Conservation (phyloP, 2,888 invertebrate genomes). For the Aphodius granarius region DNA sequence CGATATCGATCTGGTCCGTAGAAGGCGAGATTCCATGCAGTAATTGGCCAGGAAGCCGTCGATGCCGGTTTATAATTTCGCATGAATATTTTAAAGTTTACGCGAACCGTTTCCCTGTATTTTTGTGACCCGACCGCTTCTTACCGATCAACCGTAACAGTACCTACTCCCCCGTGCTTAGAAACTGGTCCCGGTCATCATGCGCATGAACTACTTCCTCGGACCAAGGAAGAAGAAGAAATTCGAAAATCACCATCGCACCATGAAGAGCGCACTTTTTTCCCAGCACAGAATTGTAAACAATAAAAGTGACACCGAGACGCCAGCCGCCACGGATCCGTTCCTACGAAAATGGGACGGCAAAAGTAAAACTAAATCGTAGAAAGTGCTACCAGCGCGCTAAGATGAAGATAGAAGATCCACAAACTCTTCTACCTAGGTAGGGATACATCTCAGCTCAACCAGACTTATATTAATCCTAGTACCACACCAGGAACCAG, state of each 20-base stretch:
- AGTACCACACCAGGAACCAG: neutral
- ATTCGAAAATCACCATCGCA: neutral
- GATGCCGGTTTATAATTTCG: constrained; percentile 11
- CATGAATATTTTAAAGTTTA: constrained; percentile 11
- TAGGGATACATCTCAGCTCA: neutral
- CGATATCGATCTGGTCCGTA: constrained; percentile 1
- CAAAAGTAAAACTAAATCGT: constrained; percentile 10
- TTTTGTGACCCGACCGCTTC: constrained; percentile 9
- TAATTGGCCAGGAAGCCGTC: constrained; percentile 6
- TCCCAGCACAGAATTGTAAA: neutral
- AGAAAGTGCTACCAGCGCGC: constrained; percentile 1
- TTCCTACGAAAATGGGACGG: constrained; percentile 1
- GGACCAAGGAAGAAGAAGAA: neutral
- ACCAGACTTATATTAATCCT: constrained; percentile 12
- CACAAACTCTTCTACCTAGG: neutral
- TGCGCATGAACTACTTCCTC: constrained; percentile 5
- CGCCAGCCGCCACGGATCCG: neutral
- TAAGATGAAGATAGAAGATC: neutral
- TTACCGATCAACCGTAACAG: constrained; percentile 1
- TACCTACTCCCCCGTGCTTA: neutral
- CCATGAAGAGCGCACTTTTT: neutral
- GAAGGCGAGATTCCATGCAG: constrained; percentile 2
- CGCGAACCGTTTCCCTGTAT: constrained; percentile 1
- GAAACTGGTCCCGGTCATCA: neutral
- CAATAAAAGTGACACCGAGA: neutral